phyloP scores from a whole-genome alignment of 2,113 vertebrate genomes.

The Ciconia stormi region DNA sequence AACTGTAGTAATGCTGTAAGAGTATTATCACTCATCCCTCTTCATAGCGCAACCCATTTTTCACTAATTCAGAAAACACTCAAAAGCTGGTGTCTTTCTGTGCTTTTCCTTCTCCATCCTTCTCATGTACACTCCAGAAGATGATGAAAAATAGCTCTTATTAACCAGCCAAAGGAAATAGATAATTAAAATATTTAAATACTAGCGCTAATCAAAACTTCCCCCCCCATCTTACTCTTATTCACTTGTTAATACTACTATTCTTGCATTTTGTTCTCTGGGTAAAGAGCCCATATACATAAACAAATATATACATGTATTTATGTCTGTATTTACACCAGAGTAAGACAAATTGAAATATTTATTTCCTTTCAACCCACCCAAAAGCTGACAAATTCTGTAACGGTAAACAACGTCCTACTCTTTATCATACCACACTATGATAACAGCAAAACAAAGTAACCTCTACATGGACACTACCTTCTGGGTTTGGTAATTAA shows the following conservation, averaged over 20 bases:
- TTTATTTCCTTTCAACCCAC: background rate
- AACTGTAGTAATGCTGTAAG: background rate
- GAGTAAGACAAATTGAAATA: background rate
- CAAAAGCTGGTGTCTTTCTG: background rate
- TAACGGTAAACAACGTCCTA: background rate
- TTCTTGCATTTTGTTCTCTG: background rate
- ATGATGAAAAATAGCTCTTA: background rate
- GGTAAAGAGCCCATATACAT: background rate
- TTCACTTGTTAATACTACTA: background rate
- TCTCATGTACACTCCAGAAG: background rate
- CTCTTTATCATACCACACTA: background rate
- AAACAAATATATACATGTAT: background rate
- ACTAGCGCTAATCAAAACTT: background rate
- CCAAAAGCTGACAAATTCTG: background rate
- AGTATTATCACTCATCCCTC: background rate
- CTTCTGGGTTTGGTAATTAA: background rate
- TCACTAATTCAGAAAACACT: background rate
- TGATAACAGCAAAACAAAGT: background rate
- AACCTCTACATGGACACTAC: background rate
- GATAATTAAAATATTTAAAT: background rate
- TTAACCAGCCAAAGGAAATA: background rate
- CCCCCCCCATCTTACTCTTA: background rate
- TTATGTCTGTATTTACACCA: background rate
- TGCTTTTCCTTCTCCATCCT: background rate
- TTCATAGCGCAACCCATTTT: background rate